A percentile compares a stretch with the other conserved stretches of the same genome.
Evolutionary conservation across 1,140 invertebrate species (phyloP).

Genomic region (Penaeus chinensis): DNA sequence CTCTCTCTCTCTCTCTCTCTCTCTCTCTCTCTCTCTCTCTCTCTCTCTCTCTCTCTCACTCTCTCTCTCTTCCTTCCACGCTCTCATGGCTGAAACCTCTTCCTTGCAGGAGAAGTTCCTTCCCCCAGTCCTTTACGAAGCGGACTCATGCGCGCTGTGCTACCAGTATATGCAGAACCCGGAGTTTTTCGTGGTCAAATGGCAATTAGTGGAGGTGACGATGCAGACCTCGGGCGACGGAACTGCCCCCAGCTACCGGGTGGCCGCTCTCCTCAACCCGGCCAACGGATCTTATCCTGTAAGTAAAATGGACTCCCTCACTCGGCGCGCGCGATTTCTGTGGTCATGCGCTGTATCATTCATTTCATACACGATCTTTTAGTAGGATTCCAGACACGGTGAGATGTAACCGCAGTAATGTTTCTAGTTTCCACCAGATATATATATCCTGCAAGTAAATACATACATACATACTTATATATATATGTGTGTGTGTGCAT

Average conservation of each 20-base stretch:
- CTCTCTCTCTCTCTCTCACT: too few relatives aligned
- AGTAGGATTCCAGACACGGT: neutral
- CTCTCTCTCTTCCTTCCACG: too few relatives aligned
- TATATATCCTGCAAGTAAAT: too few relatives aligned
- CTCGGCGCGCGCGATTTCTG: too few relatives aligned
- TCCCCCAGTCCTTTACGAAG: slow-evolving; percentile 62
- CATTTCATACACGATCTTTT: neutral
- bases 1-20: too few relatives aligned
- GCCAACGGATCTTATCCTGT: neutral
- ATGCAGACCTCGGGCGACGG: neutral
- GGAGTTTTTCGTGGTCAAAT: slow-evolving; percentile 63
- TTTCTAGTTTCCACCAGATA: neutral
- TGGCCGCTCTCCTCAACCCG: too few relatives aligned
- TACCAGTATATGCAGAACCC: slow-evolving; percentile 65
- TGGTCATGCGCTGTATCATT: neutral
- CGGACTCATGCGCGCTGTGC: slow-evolving; percentile 67
- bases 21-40: too few relatives aligned
- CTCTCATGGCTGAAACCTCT: too few relatives aligned
- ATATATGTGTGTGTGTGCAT: too few relatives aligned
- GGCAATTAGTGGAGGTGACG: slow-evolving; percentile 15
- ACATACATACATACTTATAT: too few relatives aligned
- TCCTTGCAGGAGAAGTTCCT: slow-evolving; percentile 39
- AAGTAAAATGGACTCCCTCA: neutral
- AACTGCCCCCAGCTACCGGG: neutral
- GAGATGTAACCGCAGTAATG: neutral